phyloP scores from a whole-genome alignment of 2,113 vertebrate genomes.

The Collichthys lucidus region DNA sequence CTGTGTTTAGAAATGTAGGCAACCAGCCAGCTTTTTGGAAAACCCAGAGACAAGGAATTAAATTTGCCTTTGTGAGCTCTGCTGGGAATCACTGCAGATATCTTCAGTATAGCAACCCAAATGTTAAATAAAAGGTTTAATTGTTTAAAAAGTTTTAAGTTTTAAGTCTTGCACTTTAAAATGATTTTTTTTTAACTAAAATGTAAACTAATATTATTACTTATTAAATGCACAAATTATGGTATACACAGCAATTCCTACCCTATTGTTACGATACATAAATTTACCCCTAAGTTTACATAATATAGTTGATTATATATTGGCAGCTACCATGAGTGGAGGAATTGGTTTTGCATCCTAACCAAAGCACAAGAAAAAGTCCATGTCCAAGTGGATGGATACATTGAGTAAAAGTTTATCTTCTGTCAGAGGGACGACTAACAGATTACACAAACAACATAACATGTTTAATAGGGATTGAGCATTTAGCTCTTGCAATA shows the following conservation, averaged over 20 bases:
- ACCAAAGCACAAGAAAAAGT: no score
- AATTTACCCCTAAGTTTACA: not conserved
- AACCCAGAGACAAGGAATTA: conserved; percentile 60
- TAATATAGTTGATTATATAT: not conserved
- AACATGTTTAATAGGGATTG: not conserved
- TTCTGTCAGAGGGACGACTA: not conserved
- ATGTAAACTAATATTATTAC: not conserved
- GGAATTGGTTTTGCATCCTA: not conserved
- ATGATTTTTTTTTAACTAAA: not conserved
- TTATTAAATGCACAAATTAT: not conserved
- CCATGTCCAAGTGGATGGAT: no score
- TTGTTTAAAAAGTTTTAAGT: not conserved
- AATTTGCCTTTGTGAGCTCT: conserved; percentile 42
- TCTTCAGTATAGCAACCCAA: not conserved
- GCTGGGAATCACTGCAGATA: conserved; percentile 40
- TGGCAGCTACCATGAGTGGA: not conserved
- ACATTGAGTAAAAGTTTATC: not conserved
- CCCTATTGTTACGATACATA: not conserved
- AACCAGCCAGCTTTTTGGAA: conserved; percentile 75
- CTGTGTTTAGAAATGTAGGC: conserved; percentile 78
- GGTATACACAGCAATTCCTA: not conserved
- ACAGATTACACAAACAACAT: not conserved
- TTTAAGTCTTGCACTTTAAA: not conserved
- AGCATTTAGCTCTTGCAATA: not conserved
- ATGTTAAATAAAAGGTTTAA: not conserved